phyloP scores from a whole-genome alignment of 1,140 invertebrate species.

The Penaeus indicus region DNA sequence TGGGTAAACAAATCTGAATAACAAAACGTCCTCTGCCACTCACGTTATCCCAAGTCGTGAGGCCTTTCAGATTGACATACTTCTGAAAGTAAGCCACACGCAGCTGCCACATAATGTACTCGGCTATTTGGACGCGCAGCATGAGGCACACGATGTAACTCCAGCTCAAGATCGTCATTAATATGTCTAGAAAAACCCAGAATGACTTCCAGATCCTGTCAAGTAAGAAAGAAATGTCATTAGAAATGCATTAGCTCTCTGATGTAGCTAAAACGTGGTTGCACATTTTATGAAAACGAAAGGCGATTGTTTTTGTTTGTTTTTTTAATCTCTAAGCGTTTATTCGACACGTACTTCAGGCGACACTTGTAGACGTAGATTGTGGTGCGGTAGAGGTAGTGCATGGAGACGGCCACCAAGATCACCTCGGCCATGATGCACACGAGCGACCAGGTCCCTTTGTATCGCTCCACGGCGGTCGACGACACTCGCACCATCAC shows the following conservation, averaged over 20 bases:
- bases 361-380: slow-evolving; percentile 55
- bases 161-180: slow-evolving; percentile 53
- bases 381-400: slow-evolving; percentile 12
- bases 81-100: slow-evolving; percentile 60
- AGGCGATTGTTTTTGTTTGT: too few relatives aligned
- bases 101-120: slow-evolving; percentile 62
- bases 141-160: slow-evolving; percentile 62
- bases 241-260: too few relatives aligned
- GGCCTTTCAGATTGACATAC: slow-evolving; percentile 60
- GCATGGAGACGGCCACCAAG: slow-evolving; percentile 33
- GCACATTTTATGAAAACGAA: too few relatives aligned
- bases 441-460: not conserved
- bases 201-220: slow-evolving; percentile 54
- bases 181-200: slow-evolving; percentile 58
- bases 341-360: not conserved
- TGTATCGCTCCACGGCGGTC: slow-evolving; percentile 48
- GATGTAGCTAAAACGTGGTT: too few relatives aligned
- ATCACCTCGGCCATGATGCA: slow-evolving; percentile 25
- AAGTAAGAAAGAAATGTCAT: too few relatives aligned
- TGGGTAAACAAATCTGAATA: too few relatives aligned
- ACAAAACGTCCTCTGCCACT: not conserved
- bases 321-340: too few relatives aligned
- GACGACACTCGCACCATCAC: slow-evolving; percentile 23
- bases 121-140: slow-evolving; percentile 63
- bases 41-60: slow-evolving; percentile 58